phyloP scores from a whole-genome alignment of 2,113 vertebrate genomes.

The Ginglymostoma cirratum region DNA sequence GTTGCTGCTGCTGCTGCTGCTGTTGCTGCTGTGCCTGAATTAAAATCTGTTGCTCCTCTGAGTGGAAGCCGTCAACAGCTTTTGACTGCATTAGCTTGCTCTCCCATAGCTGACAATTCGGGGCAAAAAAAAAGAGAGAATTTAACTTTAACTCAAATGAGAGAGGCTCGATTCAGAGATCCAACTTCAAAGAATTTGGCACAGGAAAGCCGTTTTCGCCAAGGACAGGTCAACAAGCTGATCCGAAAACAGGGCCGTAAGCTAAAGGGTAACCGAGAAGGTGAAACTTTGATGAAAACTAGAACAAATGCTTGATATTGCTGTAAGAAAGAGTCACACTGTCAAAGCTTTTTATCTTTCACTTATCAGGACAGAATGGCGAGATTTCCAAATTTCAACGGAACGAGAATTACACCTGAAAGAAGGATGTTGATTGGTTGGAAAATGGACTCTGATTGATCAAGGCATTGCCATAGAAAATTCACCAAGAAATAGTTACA shows the following conservation, averaged over 20 bases:
- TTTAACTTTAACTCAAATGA: not conserved
- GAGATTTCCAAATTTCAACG: too few relatives aligned
- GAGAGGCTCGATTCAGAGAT: not conserved
- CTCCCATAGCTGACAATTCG: conserved; percentile 80
- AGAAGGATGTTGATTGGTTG: too few relatives aligned
- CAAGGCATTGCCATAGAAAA: too few relatives aligned
- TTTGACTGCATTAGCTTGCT: conserved; percentile 96
- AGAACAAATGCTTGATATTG: not conserved
- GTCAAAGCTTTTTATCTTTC: too few relatives aligned
- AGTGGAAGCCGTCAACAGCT: conserved; percentile 94
- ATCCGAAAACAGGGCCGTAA: not conserved
- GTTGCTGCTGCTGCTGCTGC: conserved; percentile 71
- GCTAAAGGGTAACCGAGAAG: not conserved
- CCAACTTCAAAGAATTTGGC: not conserved
- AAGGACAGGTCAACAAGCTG: not conserved
- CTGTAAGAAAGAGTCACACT: too few relatives aligned
- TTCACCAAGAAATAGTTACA: too few relatives aligned
- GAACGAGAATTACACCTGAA: too few relatives aligned
- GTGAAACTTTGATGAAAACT: not conserved
- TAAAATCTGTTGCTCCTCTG: conserved; percentile 85
- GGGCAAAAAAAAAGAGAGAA: conserved; percentile 34
- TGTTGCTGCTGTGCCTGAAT: conserved; percentile 74
- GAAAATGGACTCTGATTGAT: too few relatives aligned
- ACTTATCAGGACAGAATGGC: too few relatives aligned
- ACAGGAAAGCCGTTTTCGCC: not conserved